Conservation (phyloP, 2,797 vertebrate species). For the Naso thynnoides region DNA sequence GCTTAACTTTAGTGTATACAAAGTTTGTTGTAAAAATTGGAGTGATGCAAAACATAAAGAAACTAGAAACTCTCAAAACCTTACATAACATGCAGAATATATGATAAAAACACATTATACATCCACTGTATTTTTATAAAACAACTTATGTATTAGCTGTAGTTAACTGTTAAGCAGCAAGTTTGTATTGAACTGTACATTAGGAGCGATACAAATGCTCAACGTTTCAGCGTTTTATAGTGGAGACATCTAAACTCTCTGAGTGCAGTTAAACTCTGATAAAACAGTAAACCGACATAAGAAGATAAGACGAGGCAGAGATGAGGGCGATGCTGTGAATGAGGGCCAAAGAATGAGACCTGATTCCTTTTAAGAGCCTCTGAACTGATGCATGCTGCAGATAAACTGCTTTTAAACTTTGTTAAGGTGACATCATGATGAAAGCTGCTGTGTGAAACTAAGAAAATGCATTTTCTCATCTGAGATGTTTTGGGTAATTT, state of each 20-base stretch:
- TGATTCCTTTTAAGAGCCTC: constrained; percentile 71
- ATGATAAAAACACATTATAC: too few relatives aligned
- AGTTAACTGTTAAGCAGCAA: neutral
- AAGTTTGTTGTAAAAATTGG: too few relatives aligned
- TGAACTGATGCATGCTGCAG: constrained; percentile 57
- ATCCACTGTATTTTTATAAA: too few relatives aligned
- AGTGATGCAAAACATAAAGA: too few relatives aligned
- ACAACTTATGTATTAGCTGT: too few relatives aligned
- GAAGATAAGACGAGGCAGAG: constrained; percentile 57
- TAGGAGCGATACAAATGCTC: neutral
- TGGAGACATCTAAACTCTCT: constrained; percentile 30
- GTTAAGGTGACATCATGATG: constrained; percentile 38
- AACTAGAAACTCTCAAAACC: too few relatives aligned
- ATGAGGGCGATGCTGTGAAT: constrained; percentile 66
- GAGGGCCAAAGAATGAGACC: constrained; percentile 73
- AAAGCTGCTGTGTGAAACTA: neutral
- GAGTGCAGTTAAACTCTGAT: constrained; percentile 65
- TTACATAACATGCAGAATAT: too few relatives aligned
- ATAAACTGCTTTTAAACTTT: constrained; percentile 58
- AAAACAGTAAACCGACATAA: constrained; percentile 47
- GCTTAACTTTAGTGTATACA: too few relatives aligned
- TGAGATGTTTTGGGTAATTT: neutral
- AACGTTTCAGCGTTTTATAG: neutral
- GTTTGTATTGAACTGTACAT: neutral
- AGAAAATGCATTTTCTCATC: neutral